Percentiles rank a stretch among this genome's conserved stretches.
Evolutionary conservation across 2,888 invertebrate species (phyloP).

Genomic region (Crocallis elinguaria): DNA sequence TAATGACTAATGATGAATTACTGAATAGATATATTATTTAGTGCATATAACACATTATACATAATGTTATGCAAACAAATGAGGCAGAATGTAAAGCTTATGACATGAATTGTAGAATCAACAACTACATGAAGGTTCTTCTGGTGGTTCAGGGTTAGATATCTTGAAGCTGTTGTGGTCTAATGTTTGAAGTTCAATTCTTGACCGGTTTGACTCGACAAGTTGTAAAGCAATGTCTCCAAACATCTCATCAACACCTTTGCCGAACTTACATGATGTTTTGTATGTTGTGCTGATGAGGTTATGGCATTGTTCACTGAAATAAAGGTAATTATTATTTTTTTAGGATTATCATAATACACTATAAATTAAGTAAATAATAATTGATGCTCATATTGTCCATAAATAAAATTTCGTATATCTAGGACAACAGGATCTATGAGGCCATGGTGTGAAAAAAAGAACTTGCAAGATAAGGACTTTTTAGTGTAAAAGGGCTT

Average conservation of each 20-base stretch:
- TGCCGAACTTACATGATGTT: slow-evolving; percentile 95
- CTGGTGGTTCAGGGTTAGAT: slow-evolving; percentile 85
- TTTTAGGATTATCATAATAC: not conserved
- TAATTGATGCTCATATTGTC: not conserved
- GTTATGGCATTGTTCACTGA: slow-evolving; percentile 95
- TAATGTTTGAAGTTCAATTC: slow-evolving; percentile 91
- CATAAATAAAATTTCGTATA: too few species aligned
- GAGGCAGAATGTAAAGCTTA: not conserved
- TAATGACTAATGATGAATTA: too few species aligned
- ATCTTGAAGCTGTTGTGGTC: slow-evolving; percentile 92
- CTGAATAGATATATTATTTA: not conserved
- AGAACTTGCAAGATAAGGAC: too few species aligned
- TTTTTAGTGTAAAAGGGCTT: too few species aligned
- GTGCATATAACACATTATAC: not conserved
- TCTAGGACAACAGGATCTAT: too few species aligned
- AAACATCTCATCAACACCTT: slow-evolving; percentile 96
- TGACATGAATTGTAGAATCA: slow-evolving; percentile 42
- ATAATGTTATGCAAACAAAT: not conserved
- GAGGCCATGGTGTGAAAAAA: too few species aligned
- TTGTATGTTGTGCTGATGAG: slow-evolving; percentile 94
- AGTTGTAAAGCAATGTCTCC: slow-evolving; percentile 93
- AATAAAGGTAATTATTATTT: slow-evolving; percentile 38
- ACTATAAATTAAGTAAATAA: slow-evolving; percentile 40
- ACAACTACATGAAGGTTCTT: slow-evolving; percentile 79
- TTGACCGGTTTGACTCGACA: slow-evolving; percentile 91